Evolutionary conservation across 2,797 vertebrate species (phyloP), one percentile per base, ranked within the genome.

Genomic region (Paguma larvata): DNA sequence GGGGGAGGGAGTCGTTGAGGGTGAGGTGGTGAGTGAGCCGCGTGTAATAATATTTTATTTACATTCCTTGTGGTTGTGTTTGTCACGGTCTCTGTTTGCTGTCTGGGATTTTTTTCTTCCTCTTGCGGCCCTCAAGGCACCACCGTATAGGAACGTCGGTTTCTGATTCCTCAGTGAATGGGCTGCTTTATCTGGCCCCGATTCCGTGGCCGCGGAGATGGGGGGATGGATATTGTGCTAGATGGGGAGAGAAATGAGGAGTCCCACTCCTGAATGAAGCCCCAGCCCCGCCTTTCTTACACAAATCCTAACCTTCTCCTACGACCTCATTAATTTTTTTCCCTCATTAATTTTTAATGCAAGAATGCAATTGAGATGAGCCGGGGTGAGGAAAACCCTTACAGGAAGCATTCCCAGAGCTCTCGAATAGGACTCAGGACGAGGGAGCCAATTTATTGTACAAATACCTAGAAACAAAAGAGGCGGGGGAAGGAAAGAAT

Each of bases 1-100:
- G 38, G 46, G 65, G 75, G 63, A 77, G 75, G 59, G 53, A 63
- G 27, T 9, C 41, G 19, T 53, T 46, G 87, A 84, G 63, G 18
- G 68, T n/a, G 89, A 89, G 87, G 75, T 77, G 85, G 41, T 73
- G 85, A 97, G 87, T 90, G 92, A 77, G 63, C 41, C 59, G 77
- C 62, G 70, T 77, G 53, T 89, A 67, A 59, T 95, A 83, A 77
- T 84, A 90, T 87, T 94, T 95, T 88, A 95, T 94, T 95, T 93
- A 82, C 84, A 62, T 95, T 96, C 56, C 44, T 94, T 85, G 94
- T 72, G 93, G 94, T 97, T 89, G 23, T 90, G 65, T 95, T 89
- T 94, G 80, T 94, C 85, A 89, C 0, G 12, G 75, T 92, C 68
- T 85, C 73, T 96, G 51, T 91, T 70, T 91, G 73, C 65, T 9